phyloP scores from a whole-genome alignment of 2,888 invertebrate species.

The Ornithoptera alexandrae region DNA sequence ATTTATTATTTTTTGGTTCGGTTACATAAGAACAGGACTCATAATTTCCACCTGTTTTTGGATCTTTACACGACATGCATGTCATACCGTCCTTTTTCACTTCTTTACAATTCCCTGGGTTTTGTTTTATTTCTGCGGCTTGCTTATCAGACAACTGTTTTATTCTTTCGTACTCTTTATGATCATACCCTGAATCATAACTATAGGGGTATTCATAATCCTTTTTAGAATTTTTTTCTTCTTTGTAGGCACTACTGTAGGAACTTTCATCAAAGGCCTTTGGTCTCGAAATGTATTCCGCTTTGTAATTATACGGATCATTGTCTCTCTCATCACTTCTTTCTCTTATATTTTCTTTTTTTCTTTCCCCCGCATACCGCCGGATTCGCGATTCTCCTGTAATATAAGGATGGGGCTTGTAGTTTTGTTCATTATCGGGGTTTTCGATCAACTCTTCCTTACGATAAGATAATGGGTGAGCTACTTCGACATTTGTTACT shows the following conservation, averaged over 20 bases:
- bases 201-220: conserved; percentile 74
- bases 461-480: conserved; percentile 68
- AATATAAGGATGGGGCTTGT: conserved; percentile 75
- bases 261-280: conserved; percentile 72
- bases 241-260: conserved; percentile 71
- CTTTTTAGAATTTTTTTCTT: conserved; percentile 61
- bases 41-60: conserved; percentile 86
- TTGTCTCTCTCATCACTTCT: conserved; percentile 58
- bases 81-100: conserved; percentile 83
- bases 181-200: conserved; percentile 75
- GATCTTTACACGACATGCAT: conserved; percentile 87
- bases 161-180: conserved; percentile 77
- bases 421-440: conserved; percentile 62
- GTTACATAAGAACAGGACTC: conserved; percentile 90
- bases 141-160: conserved; percentile 82
- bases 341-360: conserved; percentile 60
- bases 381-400: conserved; percentile 70
- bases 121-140: conserved; percentile 81
- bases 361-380: conserved; percentile 73
- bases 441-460: conserved; percentile 63
- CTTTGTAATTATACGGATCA: conserved; percentile 77
- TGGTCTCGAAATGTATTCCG: conserved; percentile 71
- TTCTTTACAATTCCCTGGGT: conserved; percentile 83
- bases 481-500: conserved; percentile 67
- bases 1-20: conserved; percentile 85